Evolutionary conservation across 1,140 invertebrate genomes (phyloP).

Genomic region (Pachyrhynchus sulphureomaculatus): DNA sequence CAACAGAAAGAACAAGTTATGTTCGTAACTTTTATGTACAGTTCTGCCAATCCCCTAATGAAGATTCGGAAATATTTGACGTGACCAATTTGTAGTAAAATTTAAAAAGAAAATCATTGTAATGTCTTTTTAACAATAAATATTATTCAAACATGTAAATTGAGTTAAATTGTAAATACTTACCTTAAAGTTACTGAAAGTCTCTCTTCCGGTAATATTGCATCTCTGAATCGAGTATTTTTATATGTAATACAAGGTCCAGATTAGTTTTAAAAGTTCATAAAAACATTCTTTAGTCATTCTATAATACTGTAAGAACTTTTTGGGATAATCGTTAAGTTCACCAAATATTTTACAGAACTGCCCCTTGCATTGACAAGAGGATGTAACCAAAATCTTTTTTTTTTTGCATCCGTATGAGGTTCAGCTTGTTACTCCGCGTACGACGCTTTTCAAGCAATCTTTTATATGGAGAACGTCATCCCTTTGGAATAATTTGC

Average conservation of each 20-base stretch:
- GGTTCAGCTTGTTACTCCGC: too few relatives aligned
- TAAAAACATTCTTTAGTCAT: not conserved
- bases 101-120: not conserved
- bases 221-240: slow-evolving; percentile 8
- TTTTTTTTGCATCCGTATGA: too few relatives aligned
- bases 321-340: slow-evolving; percentile 9
- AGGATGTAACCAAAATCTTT: too few relatives aligned
- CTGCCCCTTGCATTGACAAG: slow-evolving; percentile 1
- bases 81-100: not conserved
- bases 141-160: not conserved
- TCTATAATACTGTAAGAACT: slow-evolving; percentile 5
- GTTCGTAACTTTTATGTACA: too few relatives aligned
- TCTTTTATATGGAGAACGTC: too few relatives aligned
- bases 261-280: slow-evolving; percentile 7
- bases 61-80: not conserved
- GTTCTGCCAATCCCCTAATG: too few relatives aligned
- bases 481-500: too few relatives aligned
- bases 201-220: slow-evolving; percentile 13
- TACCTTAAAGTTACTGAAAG: slow-evolving; percentile 14
- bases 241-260: slow-evolving; percentile 6
- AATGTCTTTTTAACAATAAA: not conserved
- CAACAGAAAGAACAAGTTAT: too few relatives aligned
- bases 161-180: not conserved
- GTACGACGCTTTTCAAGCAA: too few relatives aligned
- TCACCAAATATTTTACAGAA: slow-evolving; percentile 12